Conservation (phyloP, 2,888 invertebrate genomes). For the Noctua janthe region DNA sequence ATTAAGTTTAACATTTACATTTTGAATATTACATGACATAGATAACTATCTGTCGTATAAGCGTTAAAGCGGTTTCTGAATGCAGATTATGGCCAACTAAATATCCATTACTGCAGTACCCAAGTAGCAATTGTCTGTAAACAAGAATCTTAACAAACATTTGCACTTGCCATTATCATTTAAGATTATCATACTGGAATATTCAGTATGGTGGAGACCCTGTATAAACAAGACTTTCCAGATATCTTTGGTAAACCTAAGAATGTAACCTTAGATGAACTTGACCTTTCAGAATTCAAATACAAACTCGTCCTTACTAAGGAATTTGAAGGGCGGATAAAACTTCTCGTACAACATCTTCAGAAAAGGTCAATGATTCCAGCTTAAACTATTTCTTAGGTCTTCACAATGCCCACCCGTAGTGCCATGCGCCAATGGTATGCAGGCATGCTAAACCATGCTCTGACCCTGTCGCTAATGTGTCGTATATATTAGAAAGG, state of each 20-base stretch:
- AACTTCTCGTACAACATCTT: not conserved
- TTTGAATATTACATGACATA: slow-evolving; percentile 27
- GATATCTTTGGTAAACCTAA: not conserved
- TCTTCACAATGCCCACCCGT: slow-evolving; percentile 68
- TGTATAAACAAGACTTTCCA: not conserved
- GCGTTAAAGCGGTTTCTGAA: slow-evolving; percentile 17
- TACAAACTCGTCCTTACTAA: not conserved
- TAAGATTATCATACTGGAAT: slow-evolving; percentile 28
- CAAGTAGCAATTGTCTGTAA: slow-evolving; percentile 30
- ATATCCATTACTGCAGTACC: slow-evolving; percentile 11
- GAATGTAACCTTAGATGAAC: not conserved
- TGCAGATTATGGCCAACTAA: slow-evolving; percentile 24
- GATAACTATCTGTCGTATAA: slow-evolving; percentile 17
- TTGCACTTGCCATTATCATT: slow-evolving; percentile 23
- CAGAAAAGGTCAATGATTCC: not conserved
- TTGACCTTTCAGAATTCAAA: not conserved
- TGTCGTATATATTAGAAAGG: slow-evolving; percentile 67
- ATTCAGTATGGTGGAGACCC: not conserved
- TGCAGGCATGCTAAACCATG: slow-evolving; percentile 66
- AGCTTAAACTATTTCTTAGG: slow-evolving; percentile 23
- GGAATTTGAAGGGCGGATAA: not conserved
- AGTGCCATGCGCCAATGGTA: slow-evolving; percentile 73
- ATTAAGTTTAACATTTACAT: slow-evolving; percentile 14
- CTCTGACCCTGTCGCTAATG: slow-evolving; percentile 63
- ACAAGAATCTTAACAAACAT: slow-evolving; percentile 22